phyloP scores from a whole-genome alignment of 2,797 vertebrate species.

The Saguinus oedipus region DNA sequence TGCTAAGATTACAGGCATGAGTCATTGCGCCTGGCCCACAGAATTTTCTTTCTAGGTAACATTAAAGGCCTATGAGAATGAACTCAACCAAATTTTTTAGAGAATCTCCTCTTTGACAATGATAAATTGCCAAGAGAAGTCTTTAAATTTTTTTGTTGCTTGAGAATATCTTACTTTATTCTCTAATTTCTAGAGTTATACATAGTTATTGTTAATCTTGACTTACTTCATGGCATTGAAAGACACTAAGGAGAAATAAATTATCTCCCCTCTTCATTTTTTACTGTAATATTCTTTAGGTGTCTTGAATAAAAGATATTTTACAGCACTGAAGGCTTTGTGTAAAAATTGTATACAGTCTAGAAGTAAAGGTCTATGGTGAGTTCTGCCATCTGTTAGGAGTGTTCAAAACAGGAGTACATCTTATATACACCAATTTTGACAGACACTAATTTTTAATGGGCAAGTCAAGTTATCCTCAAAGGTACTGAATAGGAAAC shows the following conservation, averaged over 20 bases:
- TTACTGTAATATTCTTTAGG: neutral
- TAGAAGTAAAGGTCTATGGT: neutral
- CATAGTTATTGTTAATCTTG: neutral
- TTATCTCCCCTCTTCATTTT: neutral
- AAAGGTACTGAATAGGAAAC: slow-evolving; percentile 16
- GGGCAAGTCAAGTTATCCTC: slow-evolving; percentile 14
- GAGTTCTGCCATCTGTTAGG: slow-evolving; percentile 31
- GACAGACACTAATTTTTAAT: slow-evolving; percentile 38
- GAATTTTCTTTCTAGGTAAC: neutral
- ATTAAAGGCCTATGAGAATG: neutral
- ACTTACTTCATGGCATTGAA: neutral
- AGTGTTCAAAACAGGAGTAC: slow-evolving; percentile 11
- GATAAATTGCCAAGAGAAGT: neutral
- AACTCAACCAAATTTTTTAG: neutral
- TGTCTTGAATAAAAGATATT: slow-evolving; percentile 38
- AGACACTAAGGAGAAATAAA: neutral
- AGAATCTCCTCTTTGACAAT: neutral
- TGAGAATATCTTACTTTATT: neutral
- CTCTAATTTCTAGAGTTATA: neutral
- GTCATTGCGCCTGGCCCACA: fast-evolving
- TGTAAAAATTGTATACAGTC: neutral
- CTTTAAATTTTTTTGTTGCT: neutral
- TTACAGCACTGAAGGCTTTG: neutral
- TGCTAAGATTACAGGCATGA: too few relatives aligned
- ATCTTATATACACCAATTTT: neutral